Conservation (phyloP, 2,797 vertebrate genomes). For the Sylvia borin region DNA sequence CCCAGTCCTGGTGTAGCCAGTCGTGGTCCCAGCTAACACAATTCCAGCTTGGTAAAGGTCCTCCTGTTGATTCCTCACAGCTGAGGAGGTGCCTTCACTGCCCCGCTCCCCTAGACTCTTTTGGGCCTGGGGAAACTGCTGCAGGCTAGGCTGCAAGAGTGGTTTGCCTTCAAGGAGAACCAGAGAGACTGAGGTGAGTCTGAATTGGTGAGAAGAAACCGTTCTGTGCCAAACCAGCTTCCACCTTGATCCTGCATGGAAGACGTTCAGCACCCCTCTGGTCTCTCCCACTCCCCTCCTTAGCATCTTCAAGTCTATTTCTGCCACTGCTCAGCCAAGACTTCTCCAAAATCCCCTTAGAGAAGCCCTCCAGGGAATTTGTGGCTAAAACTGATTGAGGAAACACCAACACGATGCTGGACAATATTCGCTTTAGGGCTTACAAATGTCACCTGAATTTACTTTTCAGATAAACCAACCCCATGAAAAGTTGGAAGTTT, state of each 20-base stretch:
- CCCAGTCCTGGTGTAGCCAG: neutral
- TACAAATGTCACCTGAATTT: accelerated
- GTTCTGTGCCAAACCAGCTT: neutral
- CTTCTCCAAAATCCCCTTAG: neutral
- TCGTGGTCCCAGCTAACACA: accelerated
- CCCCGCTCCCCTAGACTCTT: neutral
- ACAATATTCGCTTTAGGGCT: neutral
- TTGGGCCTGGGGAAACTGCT: neutral
- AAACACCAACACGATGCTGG: accelerated
- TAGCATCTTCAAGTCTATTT: neutral
- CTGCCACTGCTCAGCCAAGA: neutral
- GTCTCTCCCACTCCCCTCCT: neutral
- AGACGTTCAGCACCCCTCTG: neutral
- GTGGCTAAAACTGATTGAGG: neutral
- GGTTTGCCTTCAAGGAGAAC: neutral
- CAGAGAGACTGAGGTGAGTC: neutral
- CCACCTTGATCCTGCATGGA: accelerated
- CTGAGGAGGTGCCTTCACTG: too few relatives aligned
- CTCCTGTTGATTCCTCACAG: neutral
- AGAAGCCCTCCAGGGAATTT: neutral
- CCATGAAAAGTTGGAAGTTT: neutral
- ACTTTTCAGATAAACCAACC: neutral
- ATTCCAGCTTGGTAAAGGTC: neutral
- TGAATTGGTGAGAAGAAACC: accelerated
- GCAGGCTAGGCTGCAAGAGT: neutral